Percentiles rank a stretch among this genome's conserved stretches.
Conservation (phyloP, 2,797 vertebrate genomes). For the Hephaestus fuliginosus region DNA sequence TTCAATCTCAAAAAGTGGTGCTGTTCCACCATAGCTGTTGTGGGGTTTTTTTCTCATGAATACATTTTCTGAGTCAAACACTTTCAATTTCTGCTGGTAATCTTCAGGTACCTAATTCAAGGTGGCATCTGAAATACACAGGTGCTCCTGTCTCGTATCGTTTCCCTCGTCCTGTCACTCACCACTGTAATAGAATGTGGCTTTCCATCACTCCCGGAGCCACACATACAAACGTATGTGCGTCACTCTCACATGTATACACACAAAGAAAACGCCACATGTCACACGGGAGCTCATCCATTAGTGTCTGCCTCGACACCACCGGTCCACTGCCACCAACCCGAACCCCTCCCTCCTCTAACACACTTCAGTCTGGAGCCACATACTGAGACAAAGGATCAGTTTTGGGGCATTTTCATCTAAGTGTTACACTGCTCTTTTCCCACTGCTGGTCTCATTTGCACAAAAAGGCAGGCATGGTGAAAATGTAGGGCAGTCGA, state of each 20-base stretch:
- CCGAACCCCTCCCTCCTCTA: neutral
- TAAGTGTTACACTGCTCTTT: constrained; percentile 12
- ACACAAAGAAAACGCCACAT: constrained; percentile 24
- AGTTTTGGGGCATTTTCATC: constrained; percentile 39
- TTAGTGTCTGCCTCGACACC: constrained; percentile 50
- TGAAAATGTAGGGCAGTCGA: constrained; percentile 73
- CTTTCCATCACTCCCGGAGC: constrained; percentile 54
- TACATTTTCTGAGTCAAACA: constrained; percentile 48
- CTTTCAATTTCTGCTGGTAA: constrained; percentile 52
- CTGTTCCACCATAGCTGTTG: constrained; percentile 4
- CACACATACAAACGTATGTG: constrained; percentile 28
- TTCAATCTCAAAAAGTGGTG: constrained; percentile 22
- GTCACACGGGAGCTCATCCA: constrained; percentile 53
- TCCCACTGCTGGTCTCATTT: constrained; percentile 41
- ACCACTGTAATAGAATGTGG: constrained; percentile 55
- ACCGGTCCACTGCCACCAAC: constrained; percentile 44
- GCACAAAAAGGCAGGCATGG: constrained; percentile 30
- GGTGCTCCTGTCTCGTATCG: constrained; percentile 49
- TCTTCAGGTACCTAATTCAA: constrained; percentile 58
- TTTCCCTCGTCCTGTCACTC: constrained; percentile 39
- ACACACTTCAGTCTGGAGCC: constrained; percentile 28
- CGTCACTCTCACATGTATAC: constrained; percentile 39
- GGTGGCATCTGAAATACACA: constrained; percentile 68
- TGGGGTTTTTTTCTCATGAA: constrained; percentile 22
- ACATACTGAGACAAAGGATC: constrained; percentile 9